phyloP scores from a whole-genome alignment of 2,113 vertebrate genomes.

The Lamprotornis superbus region DNA sequence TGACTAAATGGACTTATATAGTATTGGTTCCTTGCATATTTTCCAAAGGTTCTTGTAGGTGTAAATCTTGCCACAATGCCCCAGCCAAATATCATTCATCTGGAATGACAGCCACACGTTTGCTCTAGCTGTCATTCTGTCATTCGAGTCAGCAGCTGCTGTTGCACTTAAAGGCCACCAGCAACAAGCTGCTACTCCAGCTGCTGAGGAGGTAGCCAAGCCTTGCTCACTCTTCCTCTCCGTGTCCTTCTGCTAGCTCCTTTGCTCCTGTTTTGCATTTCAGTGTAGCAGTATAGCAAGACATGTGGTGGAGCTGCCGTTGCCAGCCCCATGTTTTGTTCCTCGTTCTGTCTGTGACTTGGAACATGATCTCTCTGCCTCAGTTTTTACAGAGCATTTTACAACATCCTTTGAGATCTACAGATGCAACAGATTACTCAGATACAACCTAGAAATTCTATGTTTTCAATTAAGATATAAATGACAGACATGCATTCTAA shows the following conservation, averaged over 20 bases:
- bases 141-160: background rate
- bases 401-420: background rate
- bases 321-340: background rate
- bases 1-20: background rate
- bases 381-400: conserved; percentile 23
- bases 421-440: conserved; percentile 17
- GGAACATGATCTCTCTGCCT: background rate
- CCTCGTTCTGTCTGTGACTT: background rate
- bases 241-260: background rate
- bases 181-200: background rate
- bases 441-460: background rate
- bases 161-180: background rate
- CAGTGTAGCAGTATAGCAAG: background rate
- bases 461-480: conserved; percentile 44
- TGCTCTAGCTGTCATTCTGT: conserved; percentile 14
- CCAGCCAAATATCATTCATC: background rate
- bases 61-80: background rate
- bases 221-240: background rate
- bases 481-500: background rate
- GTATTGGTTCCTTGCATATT: background rate
- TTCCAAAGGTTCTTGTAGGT: conserved; percentile 2
- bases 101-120: background rate
- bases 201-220: background rate
- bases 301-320: background rate
- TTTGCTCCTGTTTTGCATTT: conserved; percentile 15